phyloP scores from a whole-genome alignment of 2,888 invertebrate genomes.

The Synanthedon tipuliformis region DNA sequence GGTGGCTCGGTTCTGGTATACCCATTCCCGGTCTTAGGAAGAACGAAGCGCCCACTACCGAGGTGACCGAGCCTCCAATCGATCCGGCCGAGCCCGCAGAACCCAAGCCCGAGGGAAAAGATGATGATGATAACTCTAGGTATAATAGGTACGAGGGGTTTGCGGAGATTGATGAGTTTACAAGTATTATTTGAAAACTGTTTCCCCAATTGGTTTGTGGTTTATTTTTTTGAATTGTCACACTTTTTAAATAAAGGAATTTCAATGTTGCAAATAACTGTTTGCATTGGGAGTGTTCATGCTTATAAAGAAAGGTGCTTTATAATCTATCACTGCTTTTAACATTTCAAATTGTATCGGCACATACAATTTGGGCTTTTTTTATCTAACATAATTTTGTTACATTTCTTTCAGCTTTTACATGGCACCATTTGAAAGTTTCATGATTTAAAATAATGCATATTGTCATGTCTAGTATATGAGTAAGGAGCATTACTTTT shows the following conservation, averaged over 20 bases:
- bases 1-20: constrained; percentile 84
- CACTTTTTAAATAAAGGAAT: too few species aligned
- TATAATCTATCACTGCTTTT: not conserved
- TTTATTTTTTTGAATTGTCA: not conserved
- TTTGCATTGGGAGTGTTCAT: not conserved
- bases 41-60: constrained; percentile 69
- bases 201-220: not conserved
- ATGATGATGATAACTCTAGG: constrained; percentile 92
- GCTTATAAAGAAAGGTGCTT: not conserved
- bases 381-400: not conserved
- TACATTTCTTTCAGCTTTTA: not conserved
- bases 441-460: not conserved
- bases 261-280: too few species aligned
- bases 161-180: constrained; percentile 30
- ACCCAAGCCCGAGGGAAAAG: constrained; percentile 63
- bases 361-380: not conserved
- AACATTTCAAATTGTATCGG: not conserved
- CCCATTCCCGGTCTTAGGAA: constrained; percentile 81
- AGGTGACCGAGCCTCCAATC: constrained; percentile 51
- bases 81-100: constrained; percentile 52
- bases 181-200: not conserved
- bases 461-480: too few species aligned
- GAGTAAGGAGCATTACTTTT: too few species aligned
- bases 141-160: constrained; percentile 79
- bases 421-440: not conserved